phyloP scores from a whole-genome alignment of 2,113 vertebrate genomes.

The Toxotes jaculatrix region DNA sequence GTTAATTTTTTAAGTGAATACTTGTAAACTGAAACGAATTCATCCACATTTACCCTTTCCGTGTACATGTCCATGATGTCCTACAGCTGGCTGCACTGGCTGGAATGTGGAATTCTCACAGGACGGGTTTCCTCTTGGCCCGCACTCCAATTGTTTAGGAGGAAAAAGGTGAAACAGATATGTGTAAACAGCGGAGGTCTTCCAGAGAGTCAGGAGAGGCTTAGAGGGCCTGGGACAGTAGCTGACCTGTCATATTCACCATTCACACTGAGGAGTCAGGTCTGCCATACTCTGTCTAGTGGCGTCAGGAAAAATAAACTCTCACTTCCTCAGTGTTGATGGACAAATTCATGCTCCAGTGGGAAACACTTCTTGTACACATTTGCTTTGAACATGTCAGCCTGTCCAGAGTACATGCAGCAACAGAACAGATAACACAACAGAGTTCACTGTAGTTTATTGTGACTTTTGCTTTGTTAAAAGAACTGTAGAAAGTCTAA shows the following conservation, averaged over 20 bases:
- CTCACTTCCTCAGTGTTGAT: constrained; percentile 71
- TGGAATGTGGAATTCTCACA: constrained; percentile 56
- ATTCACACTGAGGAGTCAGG: constrained; percentile 53
- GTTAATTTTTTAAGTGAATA: constrained; percentile 1
- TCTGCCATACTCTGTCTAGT: constrained; percentile 61
- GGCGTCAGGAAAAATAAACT: constrained; percentile 80
- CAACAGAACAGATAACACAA: constrained; percentile 1
- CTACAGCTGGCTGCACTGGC: constrained; percentile 31
- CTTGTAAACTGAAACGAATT: constrained; percentile 13
- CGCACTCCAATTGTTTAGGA: constrained; percentile 73
- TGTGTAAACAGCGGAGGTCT: constrained; percentile 72
- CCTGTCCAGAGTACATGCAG: neutral
- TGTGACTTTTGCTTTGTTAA: neutral
- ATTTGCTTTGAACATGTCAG: constrained; percentile 19
- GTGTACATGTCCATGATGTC: constrained; percentile 9
- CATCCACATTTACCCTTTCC: constrained; percentile 14
- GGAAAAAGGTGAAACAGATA: constrained; percentile 83
- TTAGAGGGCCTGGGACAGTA: constrained; percentile 71
- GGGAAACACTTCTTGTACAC: constrained; percentile 63
- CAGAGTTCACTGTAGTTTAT: neutral
- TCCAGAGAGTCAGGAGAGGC: constrained; percentile 45
- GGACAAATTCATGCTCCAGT: constrained; percentile 64
- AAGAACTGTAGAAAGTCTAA: neutral
- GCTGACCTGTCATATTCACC: constrained; percentile 69
- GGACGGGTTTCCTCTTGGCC: constrained; percentile 75